phyloP scores from a whole-genome alignment of 2,888 invertebrate species.

The Diloba caeruleocephala region DNA sequence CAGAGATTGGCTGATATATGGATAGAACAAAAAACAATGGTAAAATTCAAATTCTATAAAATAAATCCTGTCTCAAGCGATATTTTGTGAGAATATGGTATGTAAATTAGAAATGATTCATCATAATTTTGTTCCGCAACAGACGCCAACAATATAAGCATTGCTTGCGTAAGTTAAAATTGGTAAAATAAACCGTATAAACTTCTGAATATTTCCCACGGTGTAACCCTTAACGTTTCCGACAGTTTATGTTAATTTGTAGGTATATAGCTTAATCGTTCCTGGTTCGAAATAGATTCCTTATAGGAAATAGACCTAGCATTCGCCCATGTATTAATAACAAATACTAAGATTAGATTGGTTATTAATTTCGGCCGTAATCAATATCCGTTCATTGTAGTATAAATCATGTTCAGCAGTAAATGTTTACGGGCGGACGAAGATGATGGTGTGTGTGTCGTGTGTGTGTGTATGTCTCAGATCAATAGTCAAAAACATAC shows the following conservation, averaged over 20 bases:
- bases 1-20: slow-evolving; percentile 32
- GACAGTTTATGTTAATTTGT: slow-evolving; percentile 2
- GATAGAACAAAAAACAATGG: slow-evolving; percentile 37
- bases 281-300: no score
- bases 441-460: no score
- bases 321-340: no score
- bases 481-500: slow-evolving; percentile 14
- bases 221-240: slow-evolving; percentile 16
- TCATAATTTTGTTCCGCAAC: slow-evolving; percentile 26
- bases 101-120: slow-evolving; percentile 28
- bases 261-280: slow-evolving; percentile 10
- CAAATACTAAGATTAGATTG: no score
- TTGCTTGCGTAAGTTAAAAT: slow-evolving; percentile 35
- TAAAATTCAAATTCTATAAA: slow-evolving; percentile 17
- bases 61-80: slow-evolving; percentile 11
- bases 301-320: no score
- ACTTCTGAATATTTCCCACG: slow-evolving; percentile 45
- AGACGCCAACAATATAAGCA: slow-evolving; percentile 42
- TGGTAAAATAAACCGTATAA: slow-evolving; percentile 21
- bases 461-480: no score
- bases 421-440: no score
- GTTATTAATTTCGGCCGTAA: no score
- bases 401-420: no score
- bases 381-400: no score
- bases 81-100: slow-evolving; percentile 20